Conservation (phyloP, 1,140 invertebrate species). For the Lordiphosa clarofinis region DNA sequence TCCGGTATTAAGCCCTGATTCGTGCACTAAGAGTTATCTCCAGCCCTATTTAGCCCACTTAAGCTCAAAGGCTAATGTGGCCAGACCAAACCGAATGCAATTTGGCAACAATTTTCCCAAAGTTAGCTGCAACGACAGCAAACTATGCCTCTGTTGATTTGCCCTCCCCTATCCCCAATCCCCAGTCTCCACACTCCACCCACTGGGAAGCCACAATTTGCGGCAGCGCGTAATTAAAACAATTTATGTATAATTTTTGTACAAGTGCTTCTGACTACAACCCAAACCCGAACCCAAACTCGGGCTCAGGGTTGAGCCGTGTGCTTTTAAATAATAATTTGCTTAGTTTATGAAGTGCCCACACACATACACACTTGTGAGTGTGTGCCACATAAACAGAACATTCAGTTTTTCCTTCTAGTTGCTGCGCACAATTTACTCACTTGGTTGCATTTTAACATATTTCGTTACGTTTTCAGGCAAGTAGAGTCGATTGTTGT, state of each 20-base stretch:
- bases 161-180: not conserved
- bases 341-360: constrained; percentile 72
- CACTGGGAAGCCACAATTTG: constrained; percentile 52
- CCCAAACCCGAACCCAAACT: constrained; percentile 10
- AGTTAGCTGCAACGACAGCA: constrained; percentile 41
- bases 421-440: constrained; percentile 71
- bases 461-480: constrained; percentile 73
- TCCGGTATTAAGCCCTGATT: too few relatives aligned
- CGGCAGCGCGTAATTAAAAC: constrained; percentile 76
- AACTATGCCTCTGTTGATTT: constrained; percentile 21
- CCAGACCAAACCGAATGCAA: constrained; percentile 53
- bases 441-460: constrained; percentile 75
- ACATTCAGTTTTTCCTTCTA: constrained; percentile 42
- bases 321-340: constrained; percentile 78
- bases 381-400: constrained; percentile 66
- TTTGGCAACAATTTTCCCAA: constrained; percentile 70
- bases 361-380: constrained; percentile 7
- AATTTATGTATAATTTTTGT: constrained; percentile 73
- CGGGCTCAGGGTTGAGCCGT: constrained; percentile 32
- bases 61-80: constrained; percentile 29
- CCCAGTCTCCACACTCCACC: not conserved
- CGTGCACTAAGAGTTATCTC: not conserved
- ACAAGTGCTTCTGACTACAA: constrained; percentile 50
- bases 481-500: constrained; percentile 55
- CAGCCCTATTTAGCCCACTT: constrained; percentile 32